Conservation (phyloP, 2,113 vertebrate genomes). For the Bagarius yarrelli region DNA sequence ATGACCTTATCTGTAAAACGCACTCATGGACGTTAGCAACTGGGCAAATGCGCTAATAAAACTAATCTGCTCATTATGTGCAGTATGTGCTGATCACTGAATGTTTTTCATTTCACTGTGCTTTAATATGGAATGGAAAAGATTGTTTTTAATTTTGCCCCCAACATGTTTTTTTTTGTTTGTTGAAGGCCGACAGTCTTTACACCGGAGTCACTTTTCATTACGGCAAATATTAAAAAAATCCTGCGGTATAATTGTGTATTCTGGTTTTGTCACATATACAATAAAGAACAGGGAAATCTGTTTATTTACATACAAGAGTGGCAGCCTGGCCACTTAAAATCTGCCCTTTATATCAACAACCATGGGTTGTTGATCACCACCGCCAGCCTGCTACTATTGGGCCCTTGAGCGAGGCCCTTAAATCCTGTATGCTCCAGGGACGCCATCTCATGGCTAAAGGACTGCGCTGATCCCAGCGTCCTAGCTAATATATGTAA, state of each 20-base stretch:
- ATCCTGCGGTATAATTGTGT: not conserved
- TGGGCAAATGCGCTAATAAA: slow-evolving; percentile 18
- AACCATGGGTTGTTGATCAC: no score
- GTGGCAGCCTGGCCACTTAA: no score
- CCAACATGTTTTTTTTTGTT: slow-evolving; percentile 2
- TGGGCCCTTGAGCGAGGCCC: no score
- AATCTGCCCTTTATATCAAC: no score
- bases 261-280: not conserved
- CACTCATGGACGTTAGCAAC: slow-evolving; percentile 3
- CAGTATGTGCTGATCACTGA: slow-evolving; percentile 1
- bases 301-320: no score
- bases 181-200: not conserved
- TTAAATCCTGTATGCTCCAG: no score
- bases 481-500: no score
- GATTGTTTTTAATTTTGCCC: not conserved
- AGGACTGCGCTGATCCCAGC: no score
- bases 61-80: slow-evolving; percentile 15
- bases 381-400: no score
- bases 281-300: no score
- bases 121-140: slow-evolving; percentile 2
- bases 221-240: not conserved
- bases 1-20: not conserved
- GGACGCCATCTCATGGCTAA: no score
- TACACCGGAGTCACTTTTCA: not conserved
- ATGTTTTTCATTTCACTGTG: not conserved